phyloP scores from a whole-genome alignment of 2,113 vertebrate genomes.

The Chauna torquata region DNA sequence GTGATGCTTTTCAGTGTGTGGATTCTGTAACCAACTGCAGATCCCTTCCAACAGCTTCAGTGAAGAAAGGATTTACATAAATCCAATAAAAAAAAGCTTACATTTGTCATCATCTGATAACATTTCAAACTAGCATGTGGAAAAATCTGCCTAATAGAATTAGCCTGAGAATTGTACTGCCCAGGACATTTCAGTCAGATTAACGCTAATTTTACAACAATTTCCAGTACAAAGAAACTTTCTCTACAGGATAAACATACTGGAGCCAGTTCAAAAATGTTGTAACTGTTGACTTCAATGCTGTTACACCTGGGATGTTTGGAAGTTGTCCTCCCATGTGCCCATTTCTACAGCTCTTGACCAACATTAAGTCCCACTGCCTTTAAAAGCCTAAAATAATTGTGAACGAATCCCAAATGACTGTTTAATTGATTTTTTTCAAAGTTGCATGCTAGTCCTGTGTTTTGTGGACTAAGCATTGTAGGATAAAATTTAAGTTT shows the following conservation, averaged over 20 bases:
- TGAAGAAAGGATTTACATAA: slow-evolving; percentile 68
- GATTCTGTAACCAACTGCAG: not conserved
- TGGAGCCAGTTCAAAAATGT: slow-evolving; percentile 15
- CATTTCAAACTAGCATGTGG: slow-evolving; percentile 63
- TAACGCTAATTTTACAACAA: slow-evolving; percentile 66
- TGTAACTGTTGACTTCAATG: not conserved
- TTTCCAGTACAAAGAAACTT: slow-evolving; percentile 56
- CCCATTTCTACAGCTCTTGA: not conserved
- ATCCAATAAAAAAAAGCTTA: slow-evolving; percentile 65
- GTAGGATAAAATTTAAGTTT: not conserved
- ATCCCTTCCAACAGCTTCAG: slow-evolving; percentile 41
- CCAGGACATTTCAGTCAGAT: slow-evolving; percentile 69
- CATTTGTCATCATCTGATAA: slow-evolving; percentile 65
- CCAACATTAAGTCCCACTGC: not conserved
- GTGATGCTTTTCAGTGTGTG: not conserved
- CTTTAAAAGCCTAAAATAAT: not conserved
- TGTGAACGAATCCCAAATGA: not conserved
- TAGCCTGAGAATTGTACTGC: slow-evolving; percentile 60
- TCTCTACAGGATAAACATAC: slow-evolving; percentile 53
- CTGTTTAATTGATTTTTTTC: not conserved
- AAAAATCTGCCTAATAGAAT: slow-evolving; percentile 72
- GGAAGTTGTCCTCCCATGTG: not conserved
- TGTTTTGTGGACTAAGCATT: not conserved
- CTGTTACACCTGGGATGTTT: not conserved
- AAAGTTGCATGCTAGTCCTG: not conserved